Base-by-base conservation (phyloP, 2,888 invertebrate species). In the Sarcophaga rosellei region DNA sequence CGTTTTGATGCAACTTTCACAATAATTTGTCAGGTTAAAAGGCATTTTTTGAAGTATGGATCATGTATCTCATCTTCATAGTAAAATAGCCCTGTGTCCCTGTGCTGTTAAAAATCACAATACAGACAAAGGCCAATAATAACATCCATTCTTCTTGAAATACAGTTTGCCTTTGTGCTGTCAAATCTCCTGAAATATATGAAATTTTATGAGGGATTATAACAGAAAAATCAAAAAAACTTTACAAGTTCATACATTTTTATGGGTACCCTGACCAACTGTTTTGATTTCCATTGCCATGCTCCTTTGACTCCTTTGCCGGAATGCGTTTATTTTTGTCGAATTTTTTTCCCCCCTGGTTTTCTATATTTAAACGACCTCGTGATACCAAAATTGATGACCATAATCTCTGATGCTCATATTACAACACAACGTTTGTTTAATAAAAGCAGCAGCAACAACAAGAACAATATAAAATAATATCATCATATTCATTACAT, bases 301-400 rank as follows among this genome's bases (percentile, higher is more conserved):
- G 21, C 45, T 75, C 70, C 20, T 73, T 68, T n/a, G 25, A 21
- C 68, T 21, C 74, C 45, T 47, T 12, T 2, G 17, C 53, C 5
- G 3, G n/a, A 61, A 61, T 57, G 61, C n/a, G 23, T 20, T 47
- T 45, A 23, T 65, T 65, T 35, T 53, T 57, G 62, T n/a, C 53
- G 20, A 47, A 20, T 15, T 70, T 77, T 69, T 72, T 35, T 35
- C 35, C 8, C 35, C 35, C 35, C 35, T 25, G 35, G 35, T 2
- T 66, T 66, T 17, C 69, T 77, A 63, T 83, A 81, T 86, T 78
- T 74, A 81, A 78, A 47, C 84, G 77, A 86, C 86, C 86, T 81
- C 81, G 81, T 86, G 86, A 91, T 91, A 90, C 92, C 90, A 89
- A 91, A 91, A 91, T 91, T 91, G 92, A 91, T 91, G 92, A 89